These are phyloP conservation scores for Corynorhinus townsendii DNA, from an alignment of 2,113 vertebrate species.

Conservation along the genomic window DNA sequence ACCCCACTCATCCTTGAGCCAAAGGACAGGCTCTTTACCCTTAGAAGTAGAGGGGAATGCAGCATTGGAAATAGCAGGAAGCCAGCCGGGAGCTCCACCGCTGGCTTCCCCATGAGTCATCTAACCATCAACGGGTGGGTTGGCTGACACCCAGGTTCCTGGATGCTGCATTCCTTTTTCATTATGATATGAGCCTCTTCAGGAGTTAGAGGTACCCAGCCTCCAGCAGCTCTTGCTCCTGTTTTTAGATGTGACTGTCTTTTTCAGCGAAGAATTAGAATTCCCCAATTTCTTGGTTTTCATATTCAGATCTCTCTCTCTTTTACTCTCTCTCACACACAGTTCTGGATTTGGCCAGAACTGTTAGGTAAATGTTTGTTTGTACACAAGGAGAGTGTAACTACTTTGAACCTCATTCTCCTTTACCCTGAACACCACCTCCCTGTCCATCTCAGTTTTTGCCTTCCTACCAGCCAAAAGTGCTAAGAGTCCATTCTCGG, in stretches of 20 bases:
- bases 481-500: not conserved
- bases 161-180: not conserved
- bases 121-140: not conserved
- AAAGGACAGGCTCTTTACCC: not conserved
- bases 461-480: not conserved
- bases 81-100: not conserved
- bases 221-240: not conserved
- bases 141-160: constrained; percentile 46
- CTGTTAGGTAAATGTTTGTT: not conserved
- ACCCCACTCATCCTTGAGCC: not conserved
- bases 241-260: not conserved
- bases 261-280: not conserved
- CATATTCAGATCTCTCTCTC: not conserved
- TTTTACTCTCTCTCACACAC: not conserved
- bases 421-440: not conserved
- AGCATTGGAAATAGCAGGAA: not conserved
- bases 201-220: not conserved
- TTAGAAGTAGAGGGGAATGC: no score
- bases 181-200: not conserved
- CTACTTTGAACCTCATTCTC: not conserved
- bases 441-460: not conserved
- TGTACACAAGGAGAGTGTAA: not conserved
- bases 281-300: not conserved
- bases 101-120: constrained; percentile 55
- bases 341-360: not conserved